Evolutionary conservation across 2,113 vertebrate genomes (phyloP), one percentile per base, ranked within the genome.

Genomic region (Halichoerus grypus): DNA sequence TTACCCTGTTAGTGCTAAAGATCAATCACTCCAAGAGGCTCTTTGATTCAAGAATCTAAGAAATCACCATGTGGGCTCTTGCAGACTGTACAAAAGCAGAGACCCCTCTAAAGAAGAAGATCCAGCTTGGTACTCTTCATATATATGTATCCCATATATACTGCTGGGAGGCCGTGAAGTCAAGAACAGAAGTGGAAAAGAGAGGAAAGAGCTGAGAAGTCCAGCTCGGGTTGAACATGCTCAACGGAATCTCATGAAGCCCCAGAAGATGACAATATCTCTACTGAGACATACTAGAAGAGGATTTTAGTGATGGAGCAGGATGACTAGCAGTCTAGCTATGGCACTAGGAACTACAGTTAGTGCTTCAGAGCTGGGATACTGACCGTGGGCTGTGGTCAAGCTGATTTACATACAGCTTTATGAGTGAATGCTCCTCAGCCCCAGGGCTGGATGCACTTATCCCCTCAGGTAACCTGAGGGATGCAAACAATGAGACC

Each of bases 381-480:
- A 99, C 99, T 99, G 98, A 99, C 98, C 98, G 94, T 98, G 98
- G 88, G 15, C 98, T 90, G 95, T 95, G 98, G 97, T 98, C 98
- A 98, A 99, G 98, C 98, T 99, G 99, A 98, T 98, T 99, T 98
- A 98, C 98, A 98, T 97, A 99, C 97, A 98, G 98, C 98, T 98
- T 99, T 98, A 99, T 99, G 98, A 98, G 98, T 74, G 96, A 98
- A 98, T 99, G 99, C 98, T 99, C 98, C 97, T 99, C 98, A 98
- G 98, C 98, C 98, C 98, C 96, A 93, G 98, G 98, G 98, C 94
- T 99, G 98, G 98, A 97, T 98, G 98, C 95, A 98, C 95, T 98
- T 97, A 98, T 93, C 98, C 96, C 98, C 98, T 98, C 98, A 99
- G 98, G 98, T 97, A 98, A 99, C 98, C 99, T 99, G 98, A 98